A percentile compares a stretch with the other conserved stretches of the same genome.
These are phyloP conservation scores for Ecliptopera silaceata DNA, from an alignment of 2,888 invertebrate species.

Conservation along the genomic window DNA sequence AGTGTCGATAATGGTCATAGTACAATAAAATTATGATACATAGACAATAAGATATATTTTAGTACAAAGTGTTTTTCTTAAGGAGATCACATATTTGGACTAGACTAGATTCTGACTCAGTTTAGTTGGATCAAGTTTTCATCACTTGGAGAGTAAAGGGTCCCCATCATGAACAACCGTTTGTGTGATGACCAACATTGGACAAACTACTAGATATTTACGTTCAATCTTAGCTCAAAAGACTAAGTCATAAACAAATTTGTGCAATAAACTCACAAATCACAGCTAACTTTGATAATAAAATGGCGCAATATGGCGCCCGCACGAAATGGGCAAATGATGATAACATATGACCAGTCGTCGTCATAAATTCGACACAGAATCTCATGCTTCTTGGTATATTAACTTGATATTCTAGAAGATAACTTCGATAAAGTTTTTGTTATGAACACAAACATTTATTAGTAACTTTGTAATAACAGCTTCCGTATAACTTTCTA, in stretches of 20 bases:
- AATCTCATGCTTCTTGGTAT: slow-evolving; percentile 21
- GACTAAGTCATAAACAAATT: slow-evolving; percentile 30
- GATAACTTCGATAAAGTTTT: background rate
- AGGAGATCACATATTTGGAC: no score
- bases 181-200: no score
- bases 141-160: background rate
- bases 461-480: background rate
- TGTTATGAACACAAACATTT: background rate
- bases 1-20: no score
- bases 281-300: slow-evolving; percentile 60
- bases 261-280: slow-evolving; percentile 33
- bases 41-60: no score
- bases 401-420: slow-evolving; percentile 7
- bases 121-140: no score
- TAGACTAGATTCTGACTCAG: no score
- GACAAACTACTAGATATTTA: background rate
- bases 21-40: no score
- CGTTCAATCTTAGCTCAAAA: slow-evolving; percentile 1
- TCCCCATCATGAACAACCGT: background rate
- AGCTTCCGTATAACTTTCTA: background rate
- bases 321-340: slow-evolving; percentile 55
- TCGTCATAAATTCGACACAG: slow-evolving; percentile 33
- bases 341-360: slow-evolving; percentile 50
- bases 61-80: no score
- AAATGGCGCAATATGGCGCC: slow-evolving; percentile 59